These are phyloP conservation scores for Plagodis pulveraria DNA, from an alignment of 2,888 invertebrate species.

Conservation along the genomic window DNA sequence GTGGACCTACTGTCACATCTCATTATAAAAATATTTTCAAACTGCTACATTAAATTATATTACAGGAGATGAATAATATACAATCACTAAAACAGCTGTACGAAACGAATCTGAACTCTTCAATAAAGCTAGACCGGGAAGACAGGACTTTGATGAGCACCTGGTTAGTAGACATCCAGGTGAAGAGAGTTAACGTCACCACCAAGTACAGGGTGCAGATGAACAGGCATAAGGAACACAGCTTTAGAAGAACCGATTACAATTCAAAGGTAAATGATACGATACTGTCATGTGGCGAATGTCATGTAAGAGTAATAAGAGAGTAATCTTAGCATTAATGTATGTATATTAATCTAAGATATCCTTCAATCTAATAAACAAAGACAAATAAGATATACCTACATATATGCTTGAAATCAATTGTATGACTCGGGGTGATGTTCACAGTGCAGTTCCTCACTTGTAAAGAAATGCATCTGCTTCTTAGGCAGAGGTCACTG, in stretches of 20 bases:
- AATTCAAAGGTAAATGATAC: constrained; percentile 47
- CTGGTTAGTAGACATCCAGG: constrained; percentile 54
- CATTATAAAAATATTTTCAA: too few relatives aligned
- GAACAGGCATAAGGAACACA: constrained; percentile 58
- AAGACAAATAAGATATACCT: too few relatives aligned
- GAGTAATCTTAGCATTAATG: too few relatives aligned
- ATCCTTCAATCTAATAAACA: too few relatives aligned
- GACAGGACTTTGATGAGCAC: constrained; percentile 45
- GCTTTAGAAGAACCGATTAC: constrained; percentile 42
- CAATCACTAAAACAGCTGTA: constrained; percentile 13
- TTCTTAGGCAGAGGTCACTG: too few relatives aligned
- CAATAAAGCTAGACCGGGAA: constrained; percentile 29
- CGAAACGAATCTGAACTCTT: constrained; percentile 25
- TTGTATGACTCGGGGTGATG: background rate
- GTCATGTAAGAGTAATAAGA: too few relatives aligned
- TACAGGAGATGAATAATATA: constrained; percentile 17
- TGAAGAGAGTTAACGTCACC: constrained; percentile 58
- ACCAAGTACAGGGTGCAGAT: constrained; percentile 58
- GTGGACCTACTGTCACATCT: too few relatives aligned
- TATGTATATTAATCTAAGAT: too few relatives aligned
- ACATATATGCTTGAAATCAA: too few relatives aligned
- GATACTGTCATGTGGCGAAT: too few relatives aligned
- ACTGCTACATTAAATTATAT: too few relatives aligned
- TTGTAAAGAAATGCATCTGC: too few relatives aligned
- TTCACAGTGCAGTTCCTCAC: background rate